Conservation (phyloP, 2,113 vertebrate species). For the Trichomycterus rosablanca region DNA sequence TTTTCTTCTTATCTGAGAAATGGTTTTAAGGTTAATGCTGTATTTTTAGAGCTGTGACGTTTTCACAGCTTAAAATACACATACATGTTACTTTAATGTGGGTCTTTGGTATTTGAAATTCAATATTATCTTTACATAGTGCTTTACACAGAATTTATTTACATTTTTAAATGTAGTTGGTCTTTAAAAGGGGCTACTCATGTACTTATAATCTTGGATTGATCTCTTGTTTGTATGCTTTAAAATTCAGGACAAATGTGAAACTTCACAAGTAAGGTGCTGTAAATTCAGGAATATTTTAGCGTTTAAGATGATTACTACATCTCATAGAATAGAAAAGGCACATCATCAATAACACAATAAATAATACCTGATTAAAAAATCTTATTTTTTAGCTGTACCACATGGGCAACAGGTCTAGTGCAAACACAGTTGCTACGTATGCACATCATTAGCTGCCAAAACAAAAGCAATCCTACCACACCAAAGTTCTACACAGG, state of each 20-base stretch:
- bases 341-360: conserved; percentile 31
- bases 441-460: conserved; percentile 33
- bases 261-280: neutral
- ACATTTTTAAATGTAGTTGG: neutral
- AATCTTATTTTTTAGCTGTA: neutral
- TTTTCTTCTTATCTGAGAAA: no score
- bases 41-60: no score
- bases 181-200: no score
- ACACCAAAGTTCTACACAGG: conserved; percentile 28
- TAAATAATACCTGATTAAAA: conserved; percentile 3
- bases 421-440: conserved; percentile 12
- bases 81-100: no score
- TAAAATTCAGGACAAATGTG: no score
- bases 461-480: conserved; percentile 31
- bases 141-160: neutral
- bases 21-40: no score
- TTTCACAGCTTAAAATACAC: no score
- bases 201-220: no score
- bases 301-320: neutral
- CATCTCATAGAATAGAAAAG: conserved; percentile 31
- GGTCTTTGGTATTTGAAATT: no score
- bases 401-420: conserved; percentile 11
- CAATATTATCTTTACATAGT: no score
- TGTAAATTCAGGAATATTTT: neutral
- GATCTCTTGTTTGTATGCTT: no score